Evolutionary conservation across 2,113 vertebrate species (phyloP), one percentile per base, ranked within the genome.

Genomic region (Tragulus kanchil): DNA sequence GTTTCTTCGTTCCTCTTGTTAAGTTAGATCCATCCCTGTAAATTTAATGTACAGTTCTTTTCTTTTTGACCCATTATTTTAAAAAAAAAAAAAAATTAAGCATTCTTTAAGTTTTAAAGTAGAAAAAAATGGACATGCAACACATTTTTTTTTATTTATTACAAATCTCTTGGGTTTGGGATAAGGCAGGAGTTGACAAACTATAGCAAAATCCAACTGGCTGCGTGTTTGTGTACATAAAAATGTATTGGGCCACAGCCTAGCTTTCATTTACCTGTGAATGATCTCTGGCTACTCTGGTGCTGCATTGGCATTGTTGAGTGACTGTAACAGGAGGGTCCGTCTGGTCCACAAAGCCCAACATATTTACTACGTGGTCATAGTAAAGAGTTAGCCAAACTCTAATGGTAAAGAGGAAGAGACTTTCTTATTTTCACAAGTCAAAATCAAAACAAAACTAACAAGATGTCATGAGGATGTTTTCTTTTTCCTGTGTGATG

Each of bases 401-500:
- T 1, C 16, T 84, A 31, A 13, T 2, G 21, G 17, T 45, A 59
- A 88, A n/a, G 65, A 81, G 19, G 48, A 19, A 92, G 15, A 23
- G 14, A 21, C 7, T 79, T 84, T 87, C 56, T 67, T n/a, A 62
- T 14, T 75, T 93, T 95, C 62, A 19, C 65, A 50, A 42, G 45
- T 88, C 52, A 77, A 93, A 88, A 71, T 31, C 56, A 90, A 95
- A 94, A 36, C 10, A 19, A 83, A 89, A 79, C 26, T 64, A 91
- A 82, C 71, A 84, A 5, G 50, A 48, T 54, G 48, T 59, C 4
- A 21, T 79, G 28, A 56, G 59, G 14, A 26, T 48, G 11, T 84
- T 19, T 50, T 75, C 85, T 65, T 6, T 78, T 84, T 65, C 81
- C 21, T 84, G 25, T 65, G 45, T 58, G 31, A 36, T 81, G n/a